phyloP scores from a whole-genome alignment of 2,797 vertebrate species.

The Erpetoichthys calabaricus region DNA sequence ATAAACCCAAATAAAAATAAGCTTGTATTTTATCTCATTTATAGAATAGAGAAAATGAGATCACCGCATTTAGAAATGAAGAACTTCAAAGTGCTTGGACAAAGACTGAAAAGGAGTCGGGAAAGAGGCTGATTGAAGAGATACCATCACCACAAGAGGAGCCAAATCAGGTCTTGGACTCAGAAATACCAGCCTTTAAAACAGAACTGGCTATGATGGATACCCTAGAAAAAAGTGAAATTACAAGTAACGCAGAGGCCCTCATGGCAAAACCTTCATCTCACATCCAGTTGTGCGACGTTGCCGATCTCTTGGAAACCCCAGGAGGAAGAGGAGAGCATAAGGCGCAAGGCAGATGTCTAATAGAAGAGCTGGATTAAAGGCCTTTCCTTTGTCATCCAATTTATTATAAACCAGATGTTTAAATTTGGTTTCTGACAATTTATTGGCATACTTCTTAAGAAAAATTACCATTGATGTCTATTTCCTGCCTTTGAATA shows the following conservation, averaged over 20 bases:
- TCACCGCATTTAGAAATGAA: slow-evolving; percentile 39
- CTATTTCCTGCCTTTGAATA: too few species aligned
- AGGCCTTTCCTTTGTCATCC: too few species aligned
- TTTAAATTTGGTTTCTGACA: too few species aligned
- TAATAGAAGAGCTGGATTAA: slow-evolving; percentile 50
- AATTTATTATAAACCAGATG: too few species aligned
- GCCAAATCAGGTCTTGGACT: slow-evolving; percentile 16
- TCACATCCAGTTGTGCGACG: slow-evolving; percentile 4
- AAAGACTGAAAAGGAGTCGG: slow-evolving; percentile 5
- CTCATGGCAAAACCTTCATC: slow-evolving; percentile 11
- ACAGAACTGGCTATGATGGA: slow-evolving; percentile 3
- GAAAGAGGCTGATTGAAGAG: slow-evolving; percentile 3
- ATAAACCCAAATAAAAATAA: background rate
- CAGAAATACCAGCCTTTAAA: slow-evolving; percentile 7
- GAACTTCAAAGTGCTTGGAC: slow-evolving; percentile 24
- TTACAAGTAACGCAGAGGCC: slow-evolving; percentile 9
- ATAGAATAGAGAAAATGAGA: slow-evolving; percentile 52
- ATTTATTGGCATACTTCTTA: too few species aligned
- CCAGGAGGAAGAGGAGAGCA: slow-evolving; percentile 3
- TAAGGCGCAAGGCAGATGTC: slow-evolving; percentile 11
- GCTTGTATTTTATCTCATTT: slow-evolving; percentile 12
- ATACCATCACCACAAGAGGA: background rate
- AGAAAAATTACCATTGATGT: too few species aligned
- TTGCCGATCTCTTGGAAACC: slow-evolving; percentile 1
- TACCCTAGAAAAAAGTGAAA: background rate